Evolutionary conservation across 2,797 vertebrate genomes (phyloP).

Genomic region (Manis javanica): DNA sequence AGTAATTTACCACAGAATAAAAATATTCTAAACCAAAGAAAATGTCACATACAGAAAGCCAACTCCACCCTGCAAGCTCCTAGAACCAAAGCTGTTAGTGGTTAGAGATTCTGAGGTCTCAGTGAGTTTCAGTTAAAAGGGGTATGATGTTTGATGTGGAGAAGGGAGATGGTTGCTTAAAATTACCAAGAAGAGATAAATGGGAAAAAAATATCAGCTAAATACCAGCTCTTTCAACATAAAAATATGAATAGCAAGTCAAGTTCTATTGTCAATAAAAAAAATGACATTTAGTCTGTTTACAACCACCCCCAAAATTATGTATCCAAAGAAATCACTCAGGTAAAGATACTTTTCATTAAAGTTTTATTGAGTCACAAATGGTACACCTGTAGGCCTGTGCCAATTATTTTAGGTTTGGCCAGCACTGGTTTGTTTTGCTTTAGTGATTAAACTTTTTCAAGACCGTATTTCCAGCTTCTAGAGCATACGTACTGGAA

Average conservation of each 20-base stretch:
- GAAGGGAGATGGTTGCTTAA: neutral
- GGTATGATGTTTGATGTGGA: neutral
- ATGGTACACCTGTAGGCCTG: neutral
- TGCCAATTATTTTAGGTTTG: neutral
- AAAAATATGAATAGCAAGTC: neutral
- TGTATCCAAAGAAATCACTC: neutral
- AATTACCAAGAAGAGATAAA: neutral
- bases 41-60: neutral
- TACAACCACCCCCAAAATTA: neutral
- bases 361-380: neutral
- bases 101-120: neutral
- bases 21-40: neutral
- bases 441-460: neutral
- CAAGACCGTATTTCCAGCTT: neutral
- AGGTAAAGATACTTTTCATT: neutral
- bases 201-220: neutral
- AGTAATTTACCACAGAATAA: neutral
- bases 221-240: neutral
- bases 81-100: neutral
- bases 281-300: neutral
- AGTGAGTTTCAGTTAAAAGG: neutral
- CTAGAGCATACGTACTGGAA: neutral
- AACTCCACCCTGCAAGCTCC: neutral
- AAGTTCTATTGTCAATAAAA: neutral
- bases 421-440: neutral